A percentile compares a stretch with the other conserved stretches of the same genome.
Conservation (phyloP, 2,113 vertebrate species). For the Siniperca knerii region DNA sequence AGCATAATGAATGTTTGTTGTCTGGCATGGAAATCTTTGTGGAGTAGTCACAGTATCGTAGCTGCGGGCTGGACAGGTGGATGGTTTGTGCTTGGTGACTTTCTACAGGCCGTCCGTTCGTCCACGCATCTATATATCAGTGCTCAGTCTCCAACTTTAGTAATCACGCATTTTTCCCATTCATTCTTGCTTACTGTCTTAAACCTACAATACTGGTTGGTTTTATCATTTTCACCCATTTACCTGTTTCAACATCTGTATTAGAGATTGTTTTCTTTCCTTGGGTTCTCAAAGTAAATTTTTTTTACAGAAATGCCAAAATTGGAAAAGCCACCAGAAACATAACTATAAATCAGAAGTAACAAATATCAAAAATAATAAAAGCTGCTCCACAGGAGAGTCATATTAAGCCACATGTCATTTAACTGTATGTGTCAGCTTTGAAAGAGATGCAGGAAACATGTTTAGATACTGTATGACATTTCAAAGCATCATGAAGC, state of each 20-base stretch:
- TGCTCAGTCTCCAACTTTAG: not conserved
- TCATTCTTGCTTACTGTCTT: not conserved
- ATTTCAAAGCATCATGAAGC: no score
- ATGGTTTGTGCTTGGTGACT: slow-evolving; percentile 5
- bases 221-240: not conserved
- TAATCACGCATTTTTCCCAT: not conserved
- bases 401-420: not conserved
- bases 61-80: slow-evolving; percentile 54
- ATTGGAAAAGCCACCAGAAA: not conserved
- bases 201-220: not conserved
- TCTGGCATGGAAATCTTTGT: slow-evolving; percentile 57
- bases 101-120: not conserved
- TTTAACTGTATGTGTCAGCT: not conserved
- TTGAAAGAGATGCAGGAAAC: no score
- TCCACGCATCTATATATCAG: not conserved
- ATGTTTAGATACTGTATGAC: no score
- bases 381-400: not conserved
- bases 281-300: not conserved
- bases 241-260: not conserved
- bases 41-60: slow-evolving; percentile 53
- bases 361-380: not conserved
- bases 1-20: slow-evolving; percentile 70
- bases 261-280: not conserved
- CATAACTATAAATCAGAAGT: not conserved
- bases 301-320: not conserved